Percentiles rank a stretch among this genome's conserved stretches.
Conservation (phyloP, 1,140 invertebrate genomes). For the Apis laboriosa region DNA sequence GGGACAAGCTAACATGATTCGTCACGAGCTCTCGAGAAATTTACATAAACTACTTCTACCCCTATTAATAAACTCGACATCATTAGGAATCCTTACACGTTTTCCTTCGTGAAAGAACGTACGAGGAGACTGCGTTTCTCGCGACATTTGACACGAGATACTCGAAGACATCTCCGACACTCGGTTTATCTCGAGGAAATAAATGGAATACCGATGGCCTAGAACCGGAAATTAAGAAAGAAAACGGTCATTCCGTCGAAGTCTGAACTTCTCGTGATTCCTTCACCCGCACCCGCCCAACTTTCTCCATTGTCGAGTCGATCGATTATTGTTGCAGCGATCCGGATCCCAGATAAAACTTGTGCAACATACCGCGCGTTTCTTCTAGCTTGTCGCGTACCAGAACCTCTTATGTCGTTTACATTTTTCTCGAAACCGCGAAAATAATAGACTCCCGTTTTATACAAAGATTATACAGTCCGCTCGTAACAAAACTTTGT, state of each 20-base stretch:
- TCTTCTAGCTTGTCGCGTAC: conserved; percentile 15
- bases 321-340: conserved; percentile 66
- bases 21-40: too few species aligned
- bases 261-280: conserved; percentile 40
- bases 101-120: background rate
- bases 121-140: background rate
- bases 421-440: conserved; percentile 25
- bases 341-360: conserved; percentile 50
- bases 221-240: conserved; percentile 32
- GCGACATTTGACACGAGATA: conserved; percentile 21
- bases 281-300: conserved; percentile 50
- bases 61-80: too few species aligned
- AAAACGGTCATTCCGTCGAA: conserved; percentile 14
- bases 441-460: conserved; percentile 41
- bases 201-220: conserved; percentile 18
- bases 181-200: conserved; percentile 5
- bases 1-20: too few species aligned
- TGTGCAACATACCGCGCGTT: conserved; percentile 45
- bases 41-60: too few species aligned
- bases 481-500: too few species aligned
- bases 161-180: background rate
- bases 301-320: conserved; percentile 64
- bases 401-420: conserved; percentile 22
- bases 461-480: conserved; percentile 17
- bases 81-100: too few species aligned